Conservation (phyloP, 2,888 invertebrate species). For the Conistra vaccinii region DNA sequence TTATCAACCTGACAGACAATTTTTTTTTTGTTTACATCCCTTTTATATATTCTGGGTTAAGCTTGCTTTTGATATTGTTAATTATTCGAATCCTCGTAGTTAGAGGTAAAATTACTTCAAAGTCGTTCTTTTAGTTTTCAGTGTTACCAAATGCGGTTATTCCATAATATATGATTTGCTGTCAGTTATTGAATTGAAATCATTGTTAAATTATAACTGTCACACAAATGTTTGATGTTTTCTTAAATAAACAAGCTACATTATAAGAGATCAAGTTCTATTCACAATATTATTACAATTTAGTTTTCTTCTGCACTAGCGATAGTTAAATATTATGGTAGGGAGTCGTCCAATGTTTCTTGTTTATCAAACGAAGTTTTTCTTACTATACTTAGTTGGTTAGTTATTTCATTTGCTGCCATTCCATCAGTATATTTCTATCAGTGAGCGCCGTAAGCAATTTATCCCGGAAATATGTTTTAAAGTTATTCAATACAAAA, state of each 20-base stretch:
- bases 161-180: neutral
- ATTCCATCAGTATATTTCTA: neutral
- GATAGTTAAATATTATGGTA: conserved; percentile 68
- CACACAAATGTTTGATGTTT: neutral
- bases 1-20: too few species aligned
- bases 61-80: neutral
- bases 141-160: neutral
- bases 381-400: conserved; percentile 16
- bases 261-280: conserved; percentile 18
- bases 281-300: conserved; percentile 41
- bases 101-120: neutral
- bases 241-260: neutral
- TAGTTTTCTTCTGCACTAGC: conserved; percentile 6
- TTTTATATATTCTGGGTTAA: too few species aligned
- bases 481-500: conserved; percentile 4
- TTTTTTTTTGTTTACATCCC: too few species aligned
- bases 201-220: neutral
- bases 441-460: neutral
- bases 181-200: neutral
- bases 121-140: neutral
- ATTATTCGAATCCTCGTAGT: neutral
- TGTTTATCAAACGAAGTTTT: conserved; percentile 58
- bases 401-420: conserved; percentile 41
- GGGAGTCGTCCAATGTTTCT: conserved; percentile 46
- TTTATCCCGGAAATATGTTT: neutral